Evolutionary conservation across 2,888 invertebrate genomes (phyloP).

Genomic region (Scaptomyza parva): DNA sequence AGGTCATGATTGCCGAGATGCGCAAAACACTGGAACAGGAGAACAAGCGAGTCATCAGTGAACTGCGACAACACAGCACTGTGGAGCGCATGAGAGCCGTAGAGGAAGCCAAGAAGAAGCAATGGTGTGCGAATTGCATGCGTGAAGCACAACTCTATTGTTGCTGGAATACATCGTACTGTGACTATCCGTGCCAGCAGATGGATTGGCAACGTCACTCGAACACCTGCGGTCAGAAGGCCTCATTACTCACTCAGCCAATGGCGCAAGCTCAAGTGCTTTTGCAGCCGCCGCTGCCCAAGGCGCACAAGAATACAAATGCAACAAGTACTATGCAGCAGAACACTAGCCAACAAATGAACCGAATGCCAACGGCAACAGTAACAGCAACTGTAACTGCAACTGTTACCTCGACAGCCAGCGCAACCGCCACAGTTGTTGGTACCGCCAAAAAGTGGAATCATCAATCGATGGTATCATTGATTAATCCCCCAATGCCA

Average conservation of each 20-base stretch:
- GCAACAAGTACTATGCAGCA: constrained; percentile 4
- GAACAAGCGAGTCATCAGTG: constrained; percentile 87
- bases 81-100: constrained; percentile 90
- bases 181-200: constrained; percentile 94
- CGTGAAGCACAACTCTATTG: constrained; percentile 96
- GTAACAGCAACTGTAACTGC: constrained; percentile 6
- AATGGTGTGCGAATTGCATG: constrained; percentile 96
- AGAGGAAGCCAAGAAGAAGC: constrained; percentile 92
- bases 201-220: constrained; percentile 93
- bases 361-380: constrained; percentile 23
- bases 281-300: constrained; percentile 21
- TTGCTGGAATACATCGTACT: constrained; percentile 98
- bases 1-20: constrained; percentile 89
- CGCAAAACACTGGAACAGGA: constrained; percentile 90
- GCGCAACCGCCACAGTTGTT: background rate
- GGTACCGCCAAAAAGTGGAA: constrained; percentile 60
- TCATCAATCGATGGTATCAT: constrained; percentile 47
- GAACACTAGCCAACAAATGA: constrained; percentile 31
- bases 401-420: background rate
- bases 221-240: constrained; percentile 42
- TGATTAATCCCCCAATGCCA: constrained; percentile 48
- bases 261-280: constrained; percentile 5
- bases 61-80: constrained; percentile 89
- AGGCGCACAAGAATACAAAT: constrained; percentile 22
- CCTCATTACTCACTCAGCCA: constrained; percentile 32